Base-by-base conservation (phyloP, 2,888 invertebrate species). In the Lycocerus yunnanus region DNA sequence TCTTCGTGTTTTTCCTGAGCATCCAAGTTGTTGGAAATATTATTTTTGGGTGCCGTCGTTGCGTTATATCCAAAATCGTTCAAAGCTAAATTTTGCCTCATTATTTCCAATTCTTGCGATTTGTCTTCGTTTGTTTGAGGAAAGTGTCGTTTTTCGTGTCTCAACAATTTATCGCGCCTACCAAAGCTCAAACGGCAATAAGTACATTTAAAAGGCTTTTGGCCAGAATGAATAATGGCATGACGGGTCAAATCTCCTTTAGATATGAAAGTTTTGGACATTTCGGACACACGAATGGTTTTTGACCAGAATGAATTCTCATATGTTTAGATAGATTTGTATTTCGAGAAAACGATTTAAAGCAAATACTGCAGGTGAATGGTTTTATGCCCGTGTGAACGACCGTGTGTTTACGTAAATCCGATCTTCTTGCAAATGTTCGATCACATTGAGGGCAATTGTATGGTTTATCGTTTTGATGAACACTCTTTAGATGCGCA, bases 341-440 rank as follows among this genome's bases (percentile, higher is more conserved):
- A 80, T 93, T 94, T 18, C 94, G 88, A 4, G 93, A 93, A 83
- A 94, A 94, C 72, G 92, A 92, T 85, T 94, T 94, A 43, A 90
- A 88, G 82, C 94, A 94, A 78, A 93, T 91, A 20, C 90, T 90
- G 83, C 94, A 94, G 18, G 92, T 92, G 84, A 91, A 94, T 0
- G 94, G 94, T 78, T 93, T 90, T 65, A 91, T 90, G 5, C 94
- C 94, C n/a, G 93, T 93, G 80, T 94, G 94, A 0, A 94, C 93
- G 78, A 94, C 91, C 21, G 93, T 92, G 85, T 93, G 93, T 80
- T 93, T 93, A 77, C 93, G 89, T 59, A 93, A 85, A 86, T 93
- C 93, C 9, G 93, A 93, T 66, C 93, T 88, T 15, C 93, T 88
- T 0, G 92, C 92, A 85, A 93, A 93, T 63, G 91, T 90, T 82